Conservation (phyloP, 2,888 invertebrate genomes). For the Elegia similella region DNA sequence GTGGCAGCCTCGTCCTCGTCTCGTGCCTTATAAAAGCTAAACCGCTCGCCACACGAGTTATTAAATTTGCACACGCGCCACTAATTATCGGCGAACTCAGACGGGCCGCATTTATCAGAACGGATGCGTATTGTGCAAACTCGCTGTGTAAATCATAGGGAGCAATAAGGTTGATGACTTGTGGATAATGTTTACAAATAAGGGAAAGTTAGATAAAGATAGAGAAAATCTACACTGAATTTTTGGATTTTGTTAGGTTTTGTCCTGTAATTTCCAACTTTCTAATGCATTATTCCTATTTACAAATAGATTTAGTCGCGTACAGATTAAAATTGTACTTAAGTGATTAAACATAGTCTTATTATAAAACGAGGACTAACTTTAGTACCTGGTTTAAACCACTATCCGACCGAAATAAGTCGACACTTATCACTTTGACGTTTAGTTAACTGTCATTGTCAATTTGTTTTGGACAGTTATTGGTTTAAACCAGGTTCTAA, state of each 20-base stretch:
- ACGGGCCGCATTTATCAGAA: conserved; percentile 51
- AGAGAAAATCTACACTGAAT: background rate
- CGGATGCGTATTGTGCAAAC: conserved; percentile 37
- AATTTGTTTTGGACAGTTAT: too few species aligned
- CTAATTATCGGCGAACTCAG: conserved; percentile 64
- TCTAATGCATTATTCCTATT: background rate
- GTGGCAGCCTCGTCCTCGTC: background rate
- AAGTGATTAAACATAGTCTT: too few species aligned
- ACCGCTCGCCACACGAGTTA: conserved; percentile 53
- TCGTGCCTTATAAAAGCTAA: conserved; percentile 40
- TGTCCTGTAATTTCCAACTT: background rate
- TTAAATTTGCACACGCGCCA: conserved; percentile 75
- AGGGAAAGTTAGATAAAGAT: background rate
- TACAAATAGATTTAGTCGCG: too few species aligned
- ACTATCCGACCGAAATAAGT: too few species aligned
- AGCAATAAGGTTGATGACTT: conserved; percentile 31
- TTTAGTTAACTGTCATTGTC: too few species aligned
- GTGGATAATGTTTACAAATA: conserved; percentile 23
- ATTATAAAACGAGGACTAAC: too few species aligned
- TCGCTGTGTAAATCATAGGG: conserved; percentile 36
- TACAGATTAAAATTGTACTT: too few species aligned
- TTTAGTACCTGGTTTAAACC: too few species aligned
- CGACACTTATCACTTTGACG: too few species aligned
- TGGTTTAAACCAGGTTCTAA: too few species aligned
- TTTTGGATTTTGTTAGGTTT: background rate